phyloP scores from a whole-genome alignment of 2,113 vertebrate genomes.

The Lampris megalopsis region DNA sequence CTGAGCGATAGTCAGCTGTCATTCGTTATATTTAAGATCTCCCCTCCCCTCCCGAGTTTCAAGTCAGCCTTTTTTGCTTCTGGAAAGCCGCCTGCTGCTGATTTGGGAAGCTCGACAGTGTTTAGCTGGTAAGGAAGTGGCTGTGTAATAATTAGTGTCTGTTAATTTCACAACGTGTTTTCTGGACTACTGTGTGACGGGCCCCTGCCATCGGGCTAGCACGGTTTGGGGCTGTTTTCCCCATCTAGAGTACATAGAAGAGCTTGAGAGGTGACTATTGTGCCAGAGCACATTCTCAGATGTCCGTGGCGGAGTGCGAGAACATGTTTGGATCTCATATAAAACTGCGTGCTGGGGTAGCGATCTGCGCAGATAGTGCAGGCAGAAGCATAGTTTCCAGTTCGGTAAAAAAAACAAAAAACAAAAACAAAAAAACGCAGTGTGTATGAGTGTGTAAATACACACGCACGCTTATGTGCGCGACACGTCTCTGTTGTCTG shows the following conservation, averaged over 20 bases:
- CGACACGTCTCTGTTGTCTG: conserved; percentile 15
- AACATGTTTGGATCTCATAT: too few relatives aligned
- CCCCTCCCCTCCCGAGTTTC: too few relatives aligned
- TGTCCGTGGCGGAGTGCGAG: too few relatives aligned
- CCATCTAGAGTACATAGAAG: too few relatives aligned
- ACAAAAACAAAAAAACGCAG: not conserved
- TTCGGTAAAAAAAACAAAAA: conserved; percentile 3
- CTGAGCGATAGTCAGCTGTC: too few relatives aligned
- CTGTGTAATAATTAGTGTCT: conserved; percentile 54
- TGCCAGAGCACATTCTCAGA: too few relatives aligned
- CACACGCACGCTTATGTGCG: conserved; percentile 8
- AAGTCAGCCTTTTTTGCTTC: conserved; percentile 14
- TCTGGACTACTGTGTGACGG: not conserved
- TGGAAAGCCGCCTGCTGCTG: conserved; percentile 42
- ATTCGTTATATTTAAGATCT: too few relatives aligned
- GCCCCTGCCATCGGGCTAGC: not conserved
- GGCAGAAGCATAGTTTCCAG: conserved; percentile 55
- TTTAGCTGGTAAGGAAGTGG: conserved; percentile 71
- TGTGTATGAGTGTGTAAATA: conserved; percentile 13
- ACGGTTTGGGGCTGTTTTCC: conserved; percentile 3
- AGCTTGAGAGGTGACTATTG: too few relatives aligned
- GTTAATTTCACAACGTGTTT: conserved; percentile 48
- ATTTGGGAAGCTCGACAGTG: conserved; percentile 31
- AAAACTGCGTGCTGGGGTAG: conserved; percentile 14
- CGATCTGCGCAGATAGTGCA: conserved; percentile 56